Percentiles rank a stretch among this genome's conserved stretches.
Conservation (phyloP, 2,797 vertebrate genomes). For the Diglossa cyanea region DNA sequence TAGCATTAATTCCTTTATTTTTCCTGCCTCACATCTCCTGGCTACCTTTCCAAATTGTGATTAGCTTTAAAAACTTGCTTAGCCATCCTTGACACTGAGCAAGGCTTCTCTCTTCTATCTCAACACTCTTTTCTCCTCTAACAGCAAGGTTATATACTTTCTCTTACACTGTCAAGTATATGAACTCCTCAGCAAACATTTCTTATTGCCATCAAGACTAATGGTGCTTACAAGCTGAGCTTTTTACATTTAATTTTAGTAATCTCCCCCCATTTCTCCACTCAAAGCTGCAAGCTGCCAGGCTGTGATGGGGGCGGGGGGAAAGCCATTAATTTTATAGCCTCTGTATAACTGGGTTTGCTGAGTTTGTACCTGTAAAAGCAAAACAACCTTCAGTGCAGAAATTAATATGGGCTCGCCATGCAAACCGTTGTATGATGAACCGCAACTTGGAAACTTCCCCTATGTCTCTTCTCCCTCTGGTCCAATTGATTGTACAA, state of each 20-base stretch:
- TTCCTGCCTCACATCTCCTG: not conserved
- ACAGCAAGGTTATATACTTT: not conserved
- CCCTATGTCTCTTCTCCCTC: not conserved
- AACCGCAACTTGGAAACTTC: not conserved
- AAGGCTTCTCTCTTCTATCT: not conserved
- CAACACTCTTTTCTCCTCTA: not conserved
- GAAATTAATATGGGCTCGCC: not conserved
- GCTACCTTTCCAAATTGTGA: not conserved
- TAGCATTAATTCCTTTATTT: not conserved
- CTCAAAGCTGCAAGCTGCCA: not conserved
- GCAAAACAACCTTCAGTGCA: not conserved
- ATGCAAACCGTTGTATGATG: not conserved
- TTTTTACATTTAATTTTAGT: not conserved
- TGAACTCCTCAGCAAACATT: not conserved
- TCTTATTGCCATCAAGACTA: not conserved
- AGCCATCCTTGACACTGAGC: not conserved
- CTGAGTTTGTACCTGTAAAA: not conserved
- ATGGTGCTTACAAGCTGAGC: not conserved
- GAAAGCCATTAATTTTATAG: not conserved
- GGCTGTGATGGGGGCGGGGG: not conserved
- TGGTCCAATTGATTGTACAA: not conserved
- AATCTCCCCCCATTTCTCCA: not conserved
- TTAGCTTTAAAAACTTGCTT: constrained; percentile 9
- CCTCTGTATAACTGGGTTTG: not conserved
- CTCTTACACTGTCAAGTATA: not conserved